These are phyloP conservation scores for Lasioglossum marginatum DNA, from an alignment of 2,888 invertebrate genomes.

Conservation along the genomic window DNA sequence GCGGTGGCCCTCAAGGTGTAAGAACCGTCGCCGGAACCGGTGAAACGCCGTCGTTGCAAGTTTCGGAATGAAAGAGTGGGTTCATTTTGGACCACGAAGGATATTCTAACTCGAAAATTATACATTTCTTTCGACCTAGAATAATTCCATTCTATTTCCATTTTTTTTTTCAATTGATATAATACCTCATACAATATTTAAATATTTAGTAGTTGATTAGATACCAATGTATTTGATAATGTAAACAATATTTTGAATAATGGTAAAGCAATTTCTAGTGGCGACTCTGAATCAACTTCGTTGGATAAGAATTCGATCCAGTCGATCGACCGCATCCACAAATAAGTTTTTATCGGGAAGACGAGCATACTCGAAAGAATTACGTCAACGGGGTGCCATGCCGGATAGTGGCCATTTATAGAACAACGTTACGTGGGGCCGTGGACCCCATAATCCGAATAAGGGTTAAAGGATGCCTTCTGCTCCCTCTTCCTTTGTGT, in stretches of 20 bases:
- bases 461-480: slow-evolving; percentile 13
- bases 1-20: not conserved
- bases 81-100: no score
- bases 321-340: not conserved
- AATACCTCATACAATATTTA: no score
- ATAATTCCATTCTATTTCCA: no score
- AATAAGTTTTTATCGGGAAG: not conserved
- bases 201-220: no score
- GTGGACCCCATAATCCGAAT: not conserved
- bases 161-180: no score
- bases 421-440: slow-evolving; percentile 12
- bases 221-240: no score
- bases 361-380: not conserved
- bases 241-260: no score
- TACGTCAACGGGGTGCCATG: not conserved
- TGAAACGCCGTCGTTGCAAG: no score
- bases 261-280: no score
- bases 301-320: not conserved
- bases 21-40: not conserved
- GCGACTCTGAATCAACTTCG: not conserved
- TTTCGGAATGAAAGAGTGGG: no score
- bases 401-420: not conserved
- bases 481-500: not conserved
- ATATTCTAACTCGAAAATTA: no score
- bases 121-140: no score